These are phyloP conservation scores for Meiosimyza platycephala DNA, from an alignment of 2,888 invertebrate species.

Conservation along the genomic window DNA sequence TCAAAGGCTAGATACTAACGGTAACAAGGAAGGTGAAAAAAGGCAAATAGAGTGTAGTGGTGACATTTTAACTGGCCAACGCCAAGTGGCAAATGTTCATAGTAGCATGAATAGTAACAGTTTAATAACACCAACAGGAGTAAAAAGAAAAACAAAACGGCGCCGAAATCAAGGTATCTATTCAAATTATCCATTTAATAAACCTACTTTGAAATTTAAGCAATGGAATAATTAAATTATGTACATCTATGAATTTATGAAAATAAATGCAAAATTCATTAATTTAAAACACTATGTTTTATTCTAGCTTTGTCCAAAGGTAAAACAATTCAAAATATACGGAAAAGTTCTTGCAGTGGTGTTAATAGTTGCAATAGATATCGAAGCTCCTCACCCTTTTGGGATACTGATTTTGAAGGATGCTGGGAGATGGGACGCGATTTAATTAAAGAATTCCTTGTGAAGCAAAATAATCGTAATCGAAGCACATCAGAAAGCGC, in stretches of 20 bases:
- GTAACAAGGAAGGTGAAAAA: slow-evolving; percentile 9
- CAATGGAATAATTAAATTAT: too few species aligned
- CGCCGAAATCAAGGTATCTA: slow-evolving; percentile 58
- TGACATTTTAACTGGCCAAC: neutral
- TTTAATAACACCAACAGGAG: slow-evolving; percentile 44
- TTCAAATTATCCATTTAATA: neutral
- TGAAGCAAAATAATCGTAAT: slow-evolving; percentile 57
- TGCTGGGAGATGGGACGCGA: slow-evolving; percentile 64
- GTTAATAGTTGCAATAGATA: slow-evolving; percentile 38
- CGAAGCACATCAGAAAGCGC: slow-evolving; percentile 57
- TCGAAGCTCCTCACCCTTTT: slow-evolving; percentile 53
- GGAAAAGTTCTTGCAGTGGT: slow-evolving; percentile 49
- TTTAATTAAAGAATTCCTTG: slow-evolving; percentile 60
- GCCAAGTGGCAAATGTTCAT: slow-evolving; percentile 27
- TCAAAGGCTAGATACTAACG: neutral
- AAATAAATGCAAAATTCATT: neutral
- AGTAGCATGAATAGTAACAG: slow-evolving; percentile 7
- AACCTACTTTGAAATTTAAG: neutral
- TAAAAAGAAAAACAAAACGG: slow-evolving; percentile 59
- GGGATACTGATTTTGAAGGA: slow-evolving; percentile 64
- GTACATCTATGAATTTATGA: too few species aligned
- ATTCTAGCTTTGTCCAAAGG: slow-evolving; percentile 54
- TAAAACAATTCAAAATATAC: slow-evolving; percentile 50
- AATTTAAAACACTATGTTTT: neutral
- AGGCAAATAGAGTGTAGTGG: slow-evolving; percentile 8